Evolutionary conservation across 2,888 invertebrate species (phyloP).

Genomic region (Osedax frankpressi): DNA sequence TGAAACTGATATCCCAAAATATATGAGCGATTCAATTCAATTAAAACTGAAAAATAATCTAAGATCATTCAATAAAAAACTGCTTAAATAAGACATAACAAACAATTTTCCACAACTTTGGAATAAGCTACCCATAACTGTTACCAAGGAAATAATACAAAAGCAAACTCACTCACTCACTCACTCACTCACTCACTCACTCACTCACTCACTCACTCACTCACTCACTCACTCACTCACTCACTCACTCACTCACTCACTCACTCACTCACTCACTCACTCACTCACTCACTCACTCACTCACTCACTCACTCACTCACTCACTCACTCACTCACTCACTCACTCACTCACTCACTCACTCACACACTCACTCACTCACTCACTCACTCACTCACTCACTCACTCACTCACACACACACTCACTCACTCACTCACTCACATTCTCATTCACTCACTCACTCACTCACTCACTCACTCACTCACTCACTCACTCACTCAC

Average conservation of each 20-base stretch:
- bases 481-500: constrained; percentile 11
- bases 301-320: constrained; percentile 21
- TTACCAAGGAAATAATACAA: no score
- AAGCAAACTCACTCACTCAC: neutral
- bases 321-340: constrained; percentile 23
- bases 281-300: constrained; percentile 23
- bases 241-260: constrained; percentile 5
- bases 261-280: constrained; percentile 23
- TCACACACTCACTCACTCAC: constrained; percentile 18
- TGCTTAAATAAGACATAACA: no score
- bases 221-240: constrained; percentile 12
- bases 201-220: constrained; percentile 13
- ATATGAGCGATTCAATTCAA: no score
- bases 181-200: constrained; percentile 9
- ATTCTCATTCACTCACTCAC: no score
- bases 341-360: constrained; percentile 17
- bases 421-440: no score
- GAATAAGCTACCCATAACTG: no score
- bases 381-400: constrained; percentile 19
- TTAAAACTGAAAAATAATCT: no score
- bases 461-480: constrained; percentile 11
- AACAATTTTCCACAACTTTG: no score
- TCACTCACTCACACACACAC: constrained; percentile 13
- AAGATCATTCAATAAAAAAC: no score
- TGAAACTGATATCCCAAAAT: no score